Conservation (phyloP, 1,140 invertebrate species). For the Drosophila erecta region DNA sequence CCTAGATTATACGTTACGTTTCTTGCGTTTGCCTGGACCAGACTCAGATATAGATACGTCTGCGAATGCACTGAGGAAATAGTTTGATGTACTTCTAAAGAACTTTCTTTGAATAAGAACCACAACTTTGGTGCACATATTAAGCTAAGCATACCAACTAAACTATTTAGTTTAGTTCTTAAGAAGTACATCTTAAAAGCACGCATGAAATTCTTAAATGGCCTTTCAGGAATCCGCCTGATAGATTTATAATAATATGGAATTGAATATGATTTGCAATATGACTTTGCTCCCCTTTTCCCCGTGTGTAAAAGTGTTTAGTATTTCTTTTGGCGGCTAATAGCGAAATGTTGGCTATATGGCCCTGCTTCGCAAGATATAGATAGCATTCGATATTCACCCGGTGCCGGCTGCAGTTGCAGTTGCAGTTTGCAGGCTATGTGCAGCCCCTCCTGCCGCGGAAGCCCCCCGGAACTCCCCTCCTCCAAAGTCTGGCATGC, state of each 20-base stretch:
- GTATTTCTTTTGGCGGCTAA: constrained; percentile 76
- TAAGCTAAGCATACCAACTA: too few relatives aligned
- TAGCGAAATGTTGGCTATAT: constrained; percentile 81
- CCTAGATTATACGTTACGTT: constrained; percentile 78
- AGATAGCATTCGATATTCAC: constrained; percentile 80
- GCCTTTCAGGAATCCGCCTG: too few relatives aligned
- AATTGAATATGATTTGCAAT: background rate
- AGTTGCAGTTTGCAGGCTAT: constrained; percentile 33
- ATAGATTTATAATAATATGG: too few relatives aligned
- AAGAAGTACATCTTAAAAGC: too few relatives aligned
- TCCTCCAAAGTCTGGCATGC: constrained; percentile 53
- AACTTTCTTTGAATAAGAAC: background rate
- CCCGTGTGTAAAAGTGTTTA: constrained; percentile 28
- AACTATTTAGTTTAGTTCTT: too few relatives aligned
- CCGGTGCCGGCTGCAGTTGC: constrained; percentile 70
- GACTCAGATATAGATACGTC: constrained; percentile 60
- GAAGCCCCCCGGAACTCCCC: constrained; percentile 1
- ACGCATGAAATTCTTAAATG: too few relatives aligned
- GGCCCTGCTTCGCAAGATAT: constrained; percentile 80
- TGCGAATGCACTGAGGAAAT: constrained; percentile 36
- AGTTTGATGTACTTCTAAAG: background rate
- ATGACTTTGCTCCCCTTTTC: constrained; percentile 1
- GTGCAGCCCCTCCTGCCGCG: constrained; percentile 6
- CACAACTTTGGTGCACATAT: too few relatives aligned
- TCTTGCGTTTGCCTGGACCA: constrained; percentile 68